Conservation (phyloP, 2,113 vertebrate genomes). For the Misgurnus anguillicaudatus region DNA sequence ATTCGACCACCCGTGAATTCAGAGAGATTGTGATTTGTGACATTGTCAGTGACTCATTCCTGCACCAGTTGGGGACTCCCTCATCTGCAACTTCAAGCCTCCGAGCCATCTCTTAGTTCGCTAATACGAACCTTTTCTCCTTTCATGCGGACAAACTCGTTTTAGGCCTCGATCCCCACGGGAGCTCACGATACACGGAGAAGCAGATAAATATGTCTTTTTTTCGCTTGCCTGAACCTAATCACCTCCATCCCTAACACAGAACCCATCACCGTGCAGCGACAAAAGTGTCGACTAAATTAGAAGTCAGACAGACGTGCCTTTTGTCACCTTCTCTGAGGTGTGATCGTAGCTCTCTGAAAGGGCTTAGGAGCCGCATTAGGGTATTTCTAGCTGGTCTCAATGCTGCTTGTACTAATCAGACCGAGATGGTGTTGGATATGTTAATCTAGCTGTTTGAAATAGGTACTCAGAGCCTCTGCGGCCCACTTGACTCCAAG, state of each 20-base stretch:
- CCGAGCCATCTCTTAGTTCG: background rate
- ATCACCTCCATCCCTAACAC: conserved; percentile 13
- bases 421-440: conserved; percentile 46
- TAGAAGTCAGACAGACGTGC: conserved; percentile 8
- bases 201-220: background rate
- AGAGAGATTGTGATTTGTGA: conserved; percentile 19
- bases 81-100: conserved; percentile 26
- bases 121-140: conserved; percentile 1
- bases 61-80: conserved; percentile 4
- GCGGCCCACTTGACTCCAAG: conserved; percentile 69
- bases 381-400: conserved; percentile 11
- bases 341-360: conserved; percentile 27
- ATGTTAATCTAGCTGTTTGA: conserved; percentile 55
- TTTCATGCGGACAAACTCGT: background rate
- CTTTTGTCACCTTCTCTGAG: conserved; percentile 39
- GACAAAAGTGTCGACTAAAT: conserved; percentile 6
- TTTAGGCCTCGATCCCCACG: conserved; percentile 15
- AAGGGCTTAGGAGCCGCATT: background rate
- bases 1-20: conserved; percentile 14
- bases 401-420: conserved; percentile 43
- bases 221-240: conserved; percentile 2
- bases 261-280: background rate
- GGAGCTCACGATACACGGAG: background rate
- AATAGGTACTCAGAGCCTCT: conserved; percentile 55
- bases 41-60: conserved; percentile 32